A percentile compares a stretch with the other conserved stretches of the same genome.
Conservation (phyloP, 1,140 invertebrate genomes). For the Neomicropteryx cornuta region DNA sequence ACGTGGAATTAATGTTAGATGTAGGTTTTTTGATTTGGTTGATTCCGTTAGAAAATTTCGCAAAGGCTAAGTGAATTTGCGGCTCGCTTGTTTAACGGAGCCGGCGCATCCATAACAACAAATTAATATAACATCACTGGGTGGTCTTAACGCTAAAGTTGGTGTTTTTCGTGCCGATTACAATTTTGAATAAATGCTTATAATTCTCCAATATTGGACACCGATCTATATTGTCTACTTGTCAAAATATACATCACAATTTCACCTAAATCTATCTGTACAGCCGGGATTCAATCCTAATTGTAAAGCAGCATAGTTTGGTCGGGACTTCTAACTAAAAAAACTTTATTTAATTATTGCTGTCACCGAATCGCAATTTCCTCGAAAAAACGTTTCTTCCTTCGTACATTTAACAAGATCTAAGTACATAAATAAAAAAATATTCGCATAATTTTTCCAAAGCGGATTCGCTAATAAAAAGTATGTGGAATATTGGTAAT, state of each 20-base stretch:
- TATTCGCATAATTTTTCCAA: no score
- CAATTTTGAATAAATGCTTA: slow-evolving; percentile 33
- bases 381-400: slow-evolving; percentile 27
- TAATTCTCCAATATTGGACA: slow-evolving; percentile 37
- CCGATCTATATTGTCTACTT: slow-evolving; percentile 43
- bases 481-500: no score
- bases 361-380: slow-evolving; percentile 23
- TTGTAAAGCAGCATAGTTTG: slow-evolving; percentile 19
- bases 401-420: no score
- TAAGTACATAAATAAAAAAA: background rate
- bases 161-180: slow-evolving; percentile 32
- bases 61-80: slow-evolving; percentile 6
- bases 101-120: slow-evolving; percentile 18
- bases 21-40: slow-evolving; percentile 39
- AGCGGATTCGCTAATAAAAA: no score
- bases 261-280: slow-evolving; percentile 43
- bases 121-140: slow-evolving; percentile 22
- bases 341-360: slow-evolving; percentile 33
- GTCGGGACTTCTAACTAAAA: slow-evolving; percentile 24
- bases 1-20: no score
- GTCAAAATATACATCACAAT: slow-evolving; percentile 42
- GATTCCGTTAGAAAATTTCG: slow-evolving; percentile 29
- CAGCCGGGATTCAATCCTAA: slow-evolving; percentile 34
- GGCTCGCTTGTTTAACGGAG: slow-evolving; percentile 12
- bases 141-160: slow-evolving; percentile 27